Conservation (phyloP, 2,888 invertebrate species). For the Agonopterix subpropinquella region DNA sequence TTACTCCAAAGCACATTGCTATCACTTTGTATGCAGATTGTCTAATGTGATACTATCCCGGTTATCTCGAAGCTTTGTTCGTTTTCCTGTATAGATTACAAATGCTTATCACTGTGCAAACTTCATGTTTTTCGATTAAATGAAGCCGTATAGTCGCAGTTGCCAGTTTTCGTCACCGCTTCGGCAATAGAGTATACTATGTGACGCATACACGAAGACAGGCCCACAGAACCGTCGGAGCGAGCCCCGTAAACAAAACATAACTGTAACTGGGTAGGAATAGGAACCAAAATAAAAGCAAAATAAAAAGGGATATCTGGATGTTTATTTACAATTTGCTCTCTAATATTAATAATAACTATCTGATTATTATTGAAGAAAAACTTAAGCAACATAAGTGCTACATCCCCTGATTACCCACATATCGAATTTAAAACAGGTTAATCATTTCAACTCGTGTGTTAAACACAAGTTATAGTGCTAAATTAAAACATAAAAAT, state of each 20-base stretch:
- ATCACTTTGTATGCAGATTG: too few species aligned
- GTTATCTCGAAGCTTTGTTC: too few species aligned
- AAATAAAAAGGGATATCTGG: conserved; percentile 71
- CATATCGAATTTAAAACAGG: conserved; percentile 59
- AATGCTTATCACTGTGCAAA: too few species aligned
- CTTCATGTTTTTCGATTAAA: too few species aligned
- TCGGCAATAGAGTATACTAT: conserved; percentile 22
- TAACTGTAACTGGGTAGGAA: conserved; percentile 15
- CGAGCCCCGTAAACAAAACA: conserved; percentile 1
- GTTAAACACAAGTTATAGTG: conserved; percentile 43
- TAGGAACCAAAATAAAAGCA: conserved; percentile 56
- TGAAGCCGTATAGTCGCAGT: too few species aligned
- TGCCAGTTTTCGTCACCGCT: background rate
- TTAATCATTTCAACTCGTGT: conserved; percentile 53
- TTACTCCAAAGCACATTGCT: too few species aligned
- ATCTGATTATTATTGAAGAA: conserved; percentile 66
- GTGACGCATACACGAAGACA: conserved; percentile 35
- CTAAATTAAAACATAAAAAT: conserved; percentile 62
- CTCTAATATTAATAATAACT: conserved; percentile 71
- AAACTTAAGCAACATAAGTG: conserved; percentile 61
- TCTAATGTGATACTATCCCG: too few species aligned
- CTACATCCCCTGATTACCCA: conserved; percentile 63
- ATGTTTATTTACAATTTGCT: conserved; percentile 74
- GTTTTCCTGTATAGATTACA: too few species aligned
- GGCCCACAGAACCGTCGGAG: conserved; percentile 22